phyloP scores from a whole-genome alignment of 2,888 invertebrate species.

The Automeris io region DNA sequence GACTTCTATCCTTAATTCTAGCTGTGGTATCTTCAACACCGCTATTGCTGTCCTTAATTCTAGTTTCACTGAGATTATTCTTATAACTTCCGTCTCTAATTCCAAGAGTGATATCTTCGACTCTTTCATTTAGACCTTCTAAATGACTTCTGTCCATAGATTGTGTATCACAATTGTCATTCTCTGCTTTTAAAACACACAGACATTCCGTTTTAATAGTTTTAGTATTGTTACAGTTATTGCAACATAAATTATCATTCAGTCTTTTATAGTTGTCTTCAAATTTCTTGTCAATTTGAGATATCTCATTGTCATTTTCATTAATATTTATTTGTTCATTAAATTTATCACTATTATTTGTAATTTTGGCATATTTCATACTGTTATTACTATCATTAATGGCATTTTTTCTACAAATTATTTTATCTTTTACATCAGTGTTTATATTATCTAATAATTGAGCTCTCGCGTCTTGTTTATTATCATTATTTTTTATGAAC shows the following conservation, averaged over 20 bases:
- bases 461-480: not conserved
- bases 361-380: not conserved
- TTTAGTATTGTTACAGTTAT: conserved; percentile 15
- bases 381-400: not conserved
- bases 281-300: not conserved
- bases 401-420: not conserved
- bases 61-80: not conserved
- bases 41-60: not conserved
- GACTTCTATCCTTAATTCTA: not conserved
- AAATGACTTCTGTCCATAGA: not conserved
- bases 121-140: too few relatives aligned
- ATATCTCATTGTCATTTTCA: conserved; percentile 13
- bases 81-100: not conserved
- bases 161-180: conserved; percentile 3
- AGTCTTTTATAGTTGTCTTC: not conserved
- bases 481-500: not conserved
- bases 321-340: not conserved
- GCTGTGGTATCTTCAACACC: not conserved
- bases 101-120: not conserved
- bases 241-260: conserved; percentile 6
- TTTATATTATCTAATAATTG: not conserved
- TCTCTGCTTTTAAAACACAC: conserved; percentile 11
- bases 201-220: conserved; percentile 7
- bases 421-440: too few relatives aligned
- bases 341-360: not conserved